These are phyloP conservation scores for Platypus cylindrus DNA, from an alignment of 2,888 invertebrate genomes.

Conservation along the genomic window DNA sequence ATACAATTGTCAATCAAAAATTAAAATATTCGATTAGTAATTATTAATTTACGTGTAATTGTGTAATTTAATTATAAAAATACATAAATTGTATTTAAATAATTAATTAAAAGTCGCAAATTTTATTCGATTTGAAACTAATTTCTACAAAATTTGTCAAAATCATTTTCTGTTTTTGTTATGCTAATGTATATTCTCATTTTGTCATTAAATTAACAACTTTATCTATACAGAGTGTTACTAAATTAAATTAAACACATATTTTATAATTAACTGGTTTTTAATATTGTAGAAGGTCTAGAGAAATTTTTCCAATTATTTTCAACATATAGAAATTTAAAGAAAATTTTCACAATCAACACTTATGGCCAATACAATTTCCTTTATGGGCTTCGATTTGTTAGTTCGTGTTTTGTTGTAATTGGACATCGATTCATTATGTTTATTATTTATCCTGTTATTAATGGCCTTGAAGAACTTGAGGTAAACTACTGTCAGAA, in stretches of 20 bases:
- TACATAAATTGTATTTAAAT: no score
- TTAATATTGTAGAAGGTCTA: slow-evolving; percentile 1
- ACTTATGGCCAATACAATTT: slow-evolving; percentile 29
- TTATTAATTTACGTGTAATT: no score
- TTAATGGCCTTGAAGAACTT: slow-evolving; percentile 19
- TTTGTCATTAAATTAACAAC: no score
- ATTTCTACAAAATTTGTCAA: no score
- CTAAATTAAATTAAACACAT: not conserved
- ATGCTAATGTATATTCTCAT: no score
- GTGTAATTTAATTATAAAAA: no score
- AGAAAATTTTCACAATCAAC: slow-evolving; percentile 17
- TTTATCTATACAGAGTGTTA: not conserved
- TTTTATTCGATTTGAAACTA: no score
- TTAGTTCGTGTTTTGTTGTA: slow-evolving; percentile 39
- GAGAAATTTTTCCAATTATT: slow-evolving; percentile 15
- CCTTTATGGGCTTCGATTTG: slow-evolving; percentile 35
- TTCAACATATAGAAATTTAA: slow-evolving; percentile 20
- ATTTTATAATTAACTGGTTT: not conserved
- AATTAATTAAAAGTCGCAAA: no score
- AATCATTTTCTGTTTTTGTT: no score
- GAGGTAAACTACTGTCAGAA: no score
- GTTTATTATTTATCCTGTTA: slow-evolving; percentile 16
- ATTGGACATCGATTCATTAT: slow-evolving; percentile 33
- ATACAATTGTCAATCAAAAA: no score
- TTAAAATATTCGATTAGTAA: no score